Conservation (phyloP, 2,888 invertebrate species). For the Melanostoma scalare region DNA sequence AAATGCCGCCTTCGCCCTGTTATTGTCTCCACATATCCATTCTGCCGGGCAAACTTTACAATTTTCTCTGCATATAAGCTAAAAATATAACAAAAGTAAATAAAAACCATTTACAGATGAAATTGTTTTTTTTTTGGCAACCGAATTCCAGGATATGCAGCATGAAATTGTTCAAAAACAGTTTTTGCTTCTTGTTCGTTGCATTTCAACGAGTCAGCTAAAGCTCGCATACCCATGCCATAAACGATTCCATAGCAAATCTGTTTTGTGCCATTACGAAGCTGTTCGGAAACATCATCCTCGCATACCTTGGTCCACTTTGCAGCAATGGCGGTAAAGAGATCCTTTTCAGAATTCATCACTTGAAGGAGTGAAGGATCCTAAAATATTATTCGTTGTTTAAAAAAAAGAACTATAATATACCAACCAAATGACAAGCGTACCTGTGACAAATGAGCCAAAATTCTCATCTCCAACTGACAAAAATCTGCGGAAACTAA, state of each 20-base stretch:
- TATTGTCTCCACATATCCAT: constrained; percentile 93
- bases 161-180: constrained; percentile 92
- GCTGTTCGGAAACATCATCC: constrained; percentile 88
- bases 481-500: constrained; percentile 97
- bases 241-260: constrained; percentile 98
- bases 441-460: constrained; percentile 92
- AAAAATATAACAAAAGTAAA: constrained; percentile 22
- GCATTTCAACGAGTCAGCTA: constrained; percentile 91
- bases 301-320: constrained; percentile 89
- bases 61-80: constrained; percentile 80
- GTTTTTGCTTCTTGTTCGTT: constrained; percentile 89
- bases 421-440: neutral
- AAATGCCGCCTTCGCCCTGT: constrained; percentile 90
- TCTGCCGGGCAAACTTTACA: constrained; percentile 85
- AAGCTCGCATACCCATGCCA: constrained; percentile 94
- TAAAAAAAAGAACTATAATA: neutral
- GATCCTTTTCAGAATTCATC: constrained; percentile 87
- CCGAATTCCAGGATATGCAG: constrained; percentile 87
- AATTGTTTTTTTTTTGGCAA: constrained; percentile 82
- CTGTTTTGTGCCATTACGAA: constrained; percentile 94
- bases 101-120: constrained; percentile 76
- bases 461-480: constrained; percentile 95
- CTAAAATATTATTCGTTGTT: constrained; percentile 52
- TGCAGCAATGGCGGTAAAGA: constrained; percentile 93
- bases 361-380: constrained; percentile 88